A percentile compares a stretch with the other conserved stretches of the same genome.
These are phyloP conservation scores for Parnassius smintheus DNA, from an alignment of 2,888 invertebrate species.

Conservation along the genomic window DNA sequence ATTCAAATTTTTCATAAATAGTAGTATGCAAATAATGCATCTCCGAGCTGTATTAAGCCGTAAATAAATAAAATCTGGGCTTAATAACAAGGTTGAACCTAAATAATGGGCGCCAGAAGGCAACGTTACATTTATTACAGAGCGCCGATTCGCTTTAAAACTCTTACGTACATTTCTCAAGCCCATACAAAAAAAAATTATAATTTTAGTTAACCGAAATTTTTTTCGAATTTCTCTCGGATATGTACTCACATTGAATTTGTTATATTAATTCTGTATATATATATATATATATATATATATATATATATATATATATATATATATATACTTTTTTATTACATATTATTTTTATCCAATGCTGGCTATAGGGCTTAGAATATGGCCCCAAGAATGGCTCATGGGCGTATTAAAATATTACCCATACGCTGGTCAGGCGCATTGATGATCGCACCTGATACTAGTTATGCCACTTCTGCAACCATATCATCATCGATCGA, in stretches of 20 bases:
- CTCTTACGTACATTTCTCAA: conserved; percentile 75
- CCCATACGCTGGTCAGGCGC: no score
- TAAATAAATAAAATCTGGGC: conserved; percentile 77
- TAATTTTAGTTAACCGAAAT: conserved; percentile 64
- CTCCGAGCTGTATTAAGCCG: conserved; percentile 41
- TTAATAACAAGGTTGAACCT: conserved; percentile 74
- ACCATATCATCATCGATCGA: no score
- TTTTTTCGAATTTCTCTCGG: conserved; percentile 50
- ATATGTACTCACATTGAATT: conserved; percentile 19
- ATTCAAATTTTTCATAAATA: not conserved
- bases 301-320: no score
- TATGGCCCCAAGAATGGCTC: no score
- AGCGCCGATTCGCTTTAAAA: conserved; percentile 64
- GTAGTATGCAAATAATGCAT: conserved; percentile 11
- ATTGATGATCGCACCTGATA: no score
- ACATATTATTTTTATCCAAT: no score
- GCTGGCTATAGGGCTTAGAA: no score
- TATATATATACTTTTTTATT: no score
- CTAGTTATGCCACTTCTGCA: no score
- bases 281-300: not conserved
- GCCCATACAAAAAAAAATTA: conserved; percentile 73
- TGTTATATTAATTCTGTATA: conserved; percentile 2
- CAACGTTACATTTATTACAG: conserved; percentile 73
- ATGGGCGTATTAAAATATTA: no score
- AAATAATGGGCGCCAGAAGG: conserved; percentile 78